phyloP scores from a whole-genome alignment of 1,140 invertebrate genomes.

The Lysiphlebus fabarum region DNA sequence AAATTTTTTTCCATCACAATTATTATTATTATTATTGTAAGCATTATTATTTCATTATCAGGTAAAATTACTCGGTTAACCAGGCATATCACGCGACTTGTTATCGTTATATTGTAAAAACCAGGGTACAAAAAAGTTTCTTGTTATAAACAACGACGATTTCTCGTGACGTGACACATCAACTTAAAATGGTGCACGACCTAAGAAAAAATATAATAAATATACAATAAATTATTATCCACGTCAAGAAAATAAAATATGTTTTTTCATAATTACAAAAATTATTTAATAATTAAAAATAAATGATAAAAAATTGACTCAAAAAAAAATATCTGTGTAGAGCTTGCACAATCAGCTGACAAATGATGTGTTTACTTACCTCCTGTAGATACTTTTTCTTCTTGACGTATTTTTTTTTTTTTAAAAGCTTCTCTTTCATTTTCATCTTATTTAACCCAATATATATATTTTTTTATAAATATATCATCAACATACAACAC shows the following conservation, averaged over 20 bases:
- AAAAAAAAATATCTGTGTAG: no score
- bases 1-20: no score
- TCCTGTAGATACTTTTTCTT: no score
- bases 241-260: neutral
- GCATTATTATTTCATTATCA: no score
- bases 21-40: no score
- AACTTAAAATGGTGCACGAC: neutral
- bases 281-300: neutral
- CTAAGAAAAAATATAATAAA: neutral
- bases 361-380: neutral
- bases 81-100: no score
- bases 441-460: no score
- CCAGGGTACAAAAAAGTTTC: neutral
- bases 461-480: no score
- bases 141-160: neutral
- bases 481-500: no score
- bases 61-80: no score
- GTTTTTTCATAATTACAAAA: neutral
- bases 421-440: no score
- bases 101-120: neutral
- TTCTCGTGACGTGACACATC: conserved; percentile 6
- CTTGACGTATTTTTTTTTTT: no score
- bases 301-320: neutral
- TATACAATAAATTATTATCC: neutral
- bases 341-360: conserved; percentile 18